These are phyloP conservation scores for Balanococcus diminutus DNA, from an alignment of 2,888 invertebrate genomes.

Conservation along the genomic window DNA sequence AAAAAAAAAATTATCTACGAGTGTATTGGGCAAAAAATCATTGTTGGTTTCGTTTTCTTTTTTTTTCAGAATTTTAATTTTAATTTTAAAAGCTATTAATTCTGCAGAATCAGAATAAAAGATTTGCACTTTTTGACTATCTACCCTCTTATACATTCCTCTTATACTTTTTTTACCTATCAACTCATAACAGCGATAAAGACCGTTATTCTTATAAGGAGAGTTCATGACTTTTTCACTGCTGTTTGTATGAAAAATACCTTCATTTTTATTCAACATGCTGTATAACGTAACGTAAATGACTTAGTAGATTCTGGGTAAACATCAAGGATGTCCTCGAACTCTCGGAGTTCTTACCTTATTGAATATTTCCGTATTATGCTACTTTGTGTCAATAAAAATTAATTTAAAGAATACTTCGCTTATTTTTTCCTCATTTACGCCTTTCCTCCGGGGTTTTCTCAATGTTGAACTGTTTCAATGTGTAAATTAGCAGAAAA, in stretches of 20 bases:
- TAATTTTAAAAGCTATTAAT: no score
- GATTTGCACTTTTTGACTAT: no score
- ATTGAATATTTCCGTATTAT: slow-evolving; percentile 25
- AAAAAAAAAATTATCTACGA: no score
- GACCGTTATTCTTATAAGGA: not conserved
- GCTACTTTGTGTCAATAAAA: not conserved
- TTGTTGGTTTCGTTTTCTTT: no score
- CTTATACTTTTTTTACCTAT: no score
- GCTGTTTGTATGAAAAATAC: not conserved
- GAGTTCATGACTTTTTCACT: not conserved
- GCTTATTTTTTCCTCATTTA: not conserved
- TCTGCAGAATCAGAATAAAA: no score
- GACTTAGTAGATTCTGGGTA: not conserved
- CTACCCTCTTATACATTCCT: no score
- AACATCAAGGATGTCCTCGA: slow-evolving; percentile 31
- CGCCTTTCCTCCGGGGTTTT: not conserved
- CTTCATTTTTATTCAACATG: slow-evolving; percentile 14
- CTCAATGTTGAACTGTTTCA: not conserved
- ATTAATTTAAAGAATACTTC: not conserved
- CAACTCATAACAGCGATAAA: not conserved
- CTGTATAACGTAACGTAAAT: no score
- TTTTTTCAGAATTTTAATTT: no score
- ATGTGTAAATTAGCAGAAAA: not conserved
- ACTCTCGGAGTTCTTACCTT: slow-evolving; percentile 12
- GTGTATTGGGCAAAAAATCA: no score